phyloP scores from a whole-genome alignment of 2,113 vertebrate genomes.

The Elephas maximus region DNA sequence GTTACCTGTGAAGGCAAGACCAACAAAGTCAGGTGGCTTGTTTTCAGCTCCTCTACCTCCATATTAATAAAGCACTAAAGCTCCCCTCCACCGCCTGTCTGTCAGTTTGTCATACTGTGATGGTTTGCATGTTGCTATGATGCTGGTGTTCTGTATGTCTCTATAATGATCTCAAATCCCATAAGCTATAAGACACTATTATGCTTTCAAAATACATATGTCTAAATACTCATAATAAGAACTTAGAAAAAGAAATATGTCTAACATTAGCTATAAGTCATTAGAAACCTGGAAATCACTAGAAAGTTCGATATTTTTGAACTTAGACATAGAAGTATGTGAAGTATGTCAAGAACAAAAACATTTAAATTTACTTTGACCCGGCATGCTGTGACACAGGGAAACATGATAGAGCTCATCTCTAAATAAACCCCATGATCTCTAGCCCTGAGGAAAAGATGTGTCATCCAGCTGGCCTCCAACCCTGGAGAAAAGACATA shows the following conservation, averaged over 20 bases:
- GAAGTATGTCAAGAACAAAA: not conserved
- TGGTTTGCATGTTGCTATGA: not conserved
- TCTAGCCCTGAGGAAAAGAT: not conserved
- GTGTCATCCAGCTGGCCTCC: not conserved
- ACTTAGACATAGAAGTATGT: not conserved
- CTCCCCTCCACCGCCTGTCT: not conserved
- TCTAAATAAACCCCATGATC: not conserved
- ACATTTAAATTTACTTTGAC: not conserved
- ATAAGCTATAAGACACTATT: not conserved
- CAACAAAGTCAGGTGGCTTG: not conserved
- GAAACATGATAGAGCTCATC: not conserved
- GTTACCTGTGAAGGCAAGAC: slow-evolving; percentile 91
- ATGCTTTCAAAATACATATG: not conserved
- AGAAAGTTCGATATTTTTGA: not conserved
- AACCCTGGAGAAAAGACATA: not conserved
- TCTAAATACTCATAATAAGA: not conserved
- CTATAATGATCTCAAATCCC: not conserved
- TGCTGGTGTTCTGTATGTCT: not conserved
- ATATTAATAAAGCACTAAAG: too few relatives aligned
- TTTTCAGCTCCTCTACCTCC: not conserved
- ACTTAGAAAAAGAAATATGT: not conserved
- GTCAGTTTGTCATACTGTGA: not conserved
- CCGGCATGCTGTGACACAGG: not conserved
- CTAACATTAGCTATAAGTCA: not conserved
- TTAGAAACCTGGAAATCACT: not conserved